Base-by-base conservation (phyloP, 2,113 vertebrate species). In the Tupaia tana region DNA sequence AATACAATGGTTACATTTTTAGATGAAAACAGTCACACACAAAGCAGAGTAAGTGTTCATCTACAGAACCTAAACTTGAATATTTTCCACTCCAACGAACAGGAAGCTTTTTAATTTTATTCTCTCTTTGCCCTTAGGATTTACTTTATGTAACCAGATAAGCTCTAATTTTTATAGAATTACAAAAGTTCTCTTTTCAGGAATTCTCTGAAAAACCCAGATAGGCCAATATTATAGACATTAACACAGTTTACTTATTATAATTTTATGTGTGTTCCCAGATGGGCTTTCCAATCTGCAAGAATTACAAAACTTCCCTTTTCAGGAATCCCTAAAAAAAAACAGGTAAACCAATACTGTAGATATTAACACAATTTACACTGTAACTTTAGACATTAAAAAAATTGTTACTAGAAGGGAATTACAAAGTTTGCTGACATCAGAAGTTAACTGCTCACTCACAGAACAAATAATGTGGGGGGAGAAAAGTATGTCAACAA, bases 121-220 rank as follows among this genome's bases (percentile, higher is more conserved):
- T 67, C 59, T 86, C 34, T 73, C 75, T 29, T 91, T 52, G 64
- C 22, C 64, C 20, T 31, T 66, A 63, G 8, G 2, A 74, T 64
- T 52, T 75, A 81, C 20, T 91, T 71, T 3, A 73, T 58, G 64
- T 59, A 8, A 29, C 54, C 18, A 74, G 31, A 78, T 27, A 27
- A 54, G 70, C 31, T 93, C 66, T 93, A 70, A 89, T 74, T 90
- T 71, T 13, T 59, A 93, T 43, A 94, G 61, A 96, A 95, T 80
- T 61, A 86, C 18, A 25, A 7, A 80, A 63, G 13, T 63, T 79
- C 74, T 81, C 93, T 89, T 83, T 56, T 74, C 70, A 79, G 29
- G 25, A 16, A 86, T 64, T 64, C 25, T 70, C 84, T 95, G 18
- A 70, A 83, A 92, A 83, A 56, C 56, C 54, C 34, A 89, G 64